Percentiles rank a stretch among this genome's conserved stretches.
Evolutionary conservation across 1,140 invertebrate genomes (phyloP).

Genomic region (Rhyzopertha dominica): DNA sequence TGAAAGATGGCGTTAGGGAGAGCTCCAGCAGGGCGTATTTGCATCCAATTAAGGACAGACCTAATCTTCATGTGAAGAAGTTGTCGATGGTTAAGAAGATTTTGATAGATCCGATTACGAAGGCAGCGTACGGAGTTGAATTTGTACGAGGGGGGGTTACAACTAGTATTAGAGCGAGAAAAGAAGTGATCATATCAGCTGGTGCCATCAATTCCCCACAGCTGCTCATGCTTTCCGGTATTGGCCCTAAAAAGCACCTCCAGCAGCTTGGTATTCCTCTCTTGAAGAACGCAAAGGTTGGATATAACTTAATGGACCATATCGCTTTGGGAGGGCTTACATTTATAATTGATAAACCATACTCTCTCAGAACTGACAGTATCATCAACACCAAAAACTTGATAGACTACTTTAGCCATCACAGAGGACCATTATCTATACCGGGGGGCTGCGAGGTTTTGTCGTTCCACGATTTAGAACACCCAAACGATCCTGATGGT

Average conservation of each 20-base stretch:
- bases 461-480: conserved; percentile 60
- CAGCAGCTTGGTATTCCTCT: conserved; percentile 54
- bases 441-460: conserved; percentile 78
- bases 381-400: conserved; percentile 36
- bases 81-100: conserved; percentile 63
- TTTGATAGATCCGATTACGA: conserved; percentile 63
- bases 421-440: conserved; percentile 65
- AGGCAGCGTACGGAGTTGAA: conserved; percentile 60
- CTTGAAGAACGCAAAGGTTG: conserved; percentile 67
- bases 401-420: conserved; percentile 49
- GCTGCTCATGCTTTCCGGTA: conserved; percentile 74
- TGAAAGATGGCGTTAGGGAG: conserved; percentile 65
- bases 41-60: conserved; percentile 56
- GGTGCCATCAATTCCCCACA: conserved; percentile 73
- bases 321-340: conserved; percentile 63
- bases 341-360: conserved; percentile 57
- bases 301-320: conserved; percentile 76
- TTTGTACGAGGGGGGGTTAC: conserved; percentile 51
- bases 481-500: conserved; percentile 55
- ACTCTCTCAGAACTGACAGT: conserved; percentile 28
- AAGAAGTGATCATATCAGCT: conserved; percentile 72
- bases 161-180: conserved; percentile 55
- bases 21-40: conserved; percentile 72
- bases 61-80: conserved; percentile 63
- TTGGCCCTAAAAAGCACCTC: conserved; percentile 69